Evolutionary conservation across 2,113 vertebrate genomes (phyloP), one percentile per base, ranked within the genome.

Genomic region (Xyliphius kryptos): DNA sequence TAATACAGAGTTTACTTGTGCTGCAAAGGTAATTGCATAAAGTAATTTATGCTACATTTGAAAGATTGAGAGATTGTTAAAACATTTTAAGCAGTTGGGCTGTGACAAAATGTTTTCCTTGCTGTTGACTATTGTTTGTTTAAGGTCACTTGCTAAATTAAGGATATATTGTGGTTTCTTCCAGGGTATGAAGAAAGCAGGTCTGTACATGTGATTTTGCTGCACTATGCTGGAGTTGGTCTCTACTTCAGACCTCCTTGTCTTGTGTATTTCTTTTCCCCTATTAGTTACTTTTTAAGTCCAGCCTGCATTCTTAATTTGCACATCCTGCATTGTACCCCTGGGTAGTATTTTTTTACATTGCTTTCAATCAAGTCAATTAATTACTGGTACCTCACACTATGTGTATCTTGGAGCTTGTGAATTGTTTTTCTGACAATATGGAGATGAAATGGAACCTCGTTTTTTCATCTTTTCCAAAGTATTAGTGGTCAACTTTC

Each of bases 161-260:
- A 79, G 75, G 81, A 82, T 83, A 80, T 85, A 76, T 77, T 79
- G 77, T 83, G 69, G 77, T 80, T 82, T 85, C 80, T 85, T 84
- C 82, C 82, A 76, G 78, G 79, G 77, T 83, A 72, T 78, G 73
- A 66, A 83, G 79, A 85, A 69, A 80, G 74, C 76, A 67, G 82
- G 74, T 84, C 81, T 81, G 77, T 84, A 74, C 67, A 76, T 80
- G 75, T 82, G 75, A 77, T 75, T 61, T 56, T 40, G 78, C 81
- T 86, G 82, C 80, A 81, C 80, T 82, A 85, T 83, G 84, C 81
- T 85, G 84, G 82, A 87, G 76, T 81, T 82, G 56, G 72, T 80
- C 76, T 81, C 80, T 81, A 68, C 72, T 82, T n/a, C 74, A 69
- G 69, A 68, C 64, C 79, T 70, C 57, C 20, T 40, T 56, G 64